Base-by-base conservation (phyloP, 2,888 invertebrate genomes). In the Calameuta pallipes region DNA sequence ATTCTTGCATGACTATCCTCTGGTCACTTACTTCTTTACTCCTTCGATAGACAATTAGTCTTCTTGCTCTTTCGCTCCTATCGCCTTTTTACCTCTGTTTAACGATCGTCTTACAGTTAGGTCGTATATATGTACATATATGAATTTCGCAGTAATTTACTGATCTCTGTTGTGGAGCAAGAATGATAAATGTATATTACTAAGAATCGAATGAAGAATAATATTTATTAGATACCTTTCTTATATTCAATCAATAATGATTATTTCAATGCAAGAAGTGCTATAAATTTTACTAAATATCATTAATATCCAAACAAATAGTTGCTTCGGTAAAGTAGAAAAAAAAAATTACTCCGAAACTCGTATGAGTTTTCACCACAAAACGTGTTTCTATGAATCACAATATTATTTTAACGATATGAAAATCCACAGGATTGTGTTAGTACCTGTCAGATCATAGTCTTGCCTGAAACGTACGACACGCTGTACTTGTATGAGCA, bases 1-100 rank as follows among this genome's bases (percentile, higher is more conserved):
- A 78, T 78, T 69, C 69, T 76, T 23, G 74, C 75, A 78, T 31
- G 70, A 56, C 41, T 56, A 56, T 56, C 41, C 41, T 56, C 41
- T 56, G 23, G 9, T 56, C 41, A 23, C 41, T 56, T 23, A 6
- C 23, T 56, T 56, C 13, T 56, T 56, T 56, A 56, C 41, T 56
- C 23, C 23, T 56, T 56, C 41, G 41, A 56, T 15, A 56, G 41
- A 9, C 23, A 56, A 23, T 56, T 56, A 9, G 41, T 56, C 23
- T 23, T 56, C 2, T 56, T 56, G 2, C 23, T 56, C 23, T 56
- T 56, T 56, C 2, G 41, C 23, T 56, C 9, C 23, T 23, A 23
- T 23, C 41, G 23, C 41, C 12, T 36, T 56, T 56, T 56, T 56
- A 56, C 23, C 23, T 56, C 41, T 56, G 41, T 56, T 56, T 23